Percentiles rank a stretch among this genome's conserved stretches.
phyloP scores from a whole-genome alignment of 2,888 invertebrate species.

The Cryptocephalus primarius region DNA sequence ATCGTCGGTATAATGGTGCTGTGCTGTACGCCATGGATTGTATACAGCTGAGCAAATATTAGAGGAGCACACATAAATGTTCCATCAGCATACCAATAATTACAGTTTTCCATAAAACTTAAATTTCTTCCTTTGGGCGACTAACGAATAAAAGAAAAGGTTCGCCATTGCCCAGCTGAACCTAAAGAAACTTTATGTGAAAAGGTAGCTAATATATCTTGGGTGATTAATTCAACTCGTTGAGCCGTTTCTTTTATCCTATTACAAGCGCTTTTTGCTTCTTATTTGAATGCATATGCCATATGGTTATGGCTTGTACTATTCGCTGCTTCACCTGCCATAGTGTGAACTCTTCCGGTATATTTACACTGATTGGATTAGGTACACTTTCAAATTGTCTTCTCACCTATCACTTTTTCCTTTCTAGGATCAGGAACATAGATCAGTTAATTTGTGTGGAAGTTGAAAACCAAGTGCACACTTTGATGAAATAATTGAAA shows the following conservation, averaged over 20 bases:
- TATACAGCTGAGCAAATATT: neutral
- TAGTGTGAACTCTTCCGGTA: neutral
- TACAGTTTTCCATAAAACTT: constrained; percentile 1
- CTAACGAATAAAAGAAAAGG: neutral
- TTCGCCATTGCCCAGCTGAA: too few species aligned
- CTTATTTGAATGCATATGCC: neutral
- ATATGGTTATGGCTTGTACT: neutral
- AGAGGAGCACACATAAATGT: constrained; percentile 1
- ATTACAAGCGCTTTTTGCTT: neutral
- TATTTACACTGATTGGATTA: constrained; percentile 1
- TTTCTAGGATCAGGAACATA: too few species aligned
- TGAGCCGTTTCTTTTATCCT: neutral
- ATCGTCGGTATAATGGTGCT: neutral
- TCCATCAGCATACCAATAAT: constrained; percentile 4
- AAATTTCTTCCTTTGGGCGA: constrained; percentile 1
- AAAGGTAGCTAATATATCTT: constrained; percentile 1
- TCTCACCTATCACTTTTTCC: constrained; percentile 2
- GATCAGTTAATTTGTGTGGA: too few species aligned
- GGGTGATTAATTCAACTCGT: neutral
- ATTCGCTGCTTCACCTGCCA: neutral
- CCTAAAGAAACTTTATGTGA: neutral
- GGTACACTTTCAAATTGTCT: constrained; percentile 3
- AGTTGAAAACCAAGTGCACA: too few species aligned
- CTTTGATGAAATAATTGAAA: too few species aligned
- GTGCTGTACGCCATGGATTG: constrained; percentile 2